Base-by-base conservation (phyloP, 1,140 invertebrate species). In the Geopemphigus sp. region DNA sequence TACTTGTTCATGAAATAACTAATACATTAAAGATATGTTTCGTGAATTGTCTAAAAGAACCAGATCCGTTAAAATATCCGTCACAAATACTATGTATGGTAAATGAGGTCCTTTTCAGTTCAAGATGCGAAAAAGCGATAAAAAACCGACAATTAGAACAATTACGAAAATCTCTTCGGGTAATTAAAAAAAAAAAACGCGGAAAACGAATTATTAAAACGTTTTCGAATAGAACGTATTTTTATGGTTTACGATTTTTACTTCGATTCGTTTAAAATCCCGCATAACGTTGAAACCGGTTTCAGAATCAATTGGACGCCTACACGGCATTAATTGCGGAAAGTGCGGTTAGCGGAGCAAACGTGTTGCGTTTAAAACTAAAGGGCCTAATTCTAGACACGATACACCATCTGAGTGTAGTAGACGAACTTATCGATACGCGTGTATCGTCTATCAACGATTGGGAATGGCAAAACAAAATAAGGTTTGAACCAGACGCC, bases 401-500 rank as follows among this genome's bases (percentile, higher is more conserved):
- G 0, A 95, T 98, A 81, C 94, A 98, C 88, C 92, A 96, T 85
- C 90, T 95, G 57, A 88, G 90, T 80, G 89, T 99, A 6, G 89
- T 98, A 17, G 90, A 93, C 83, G 87, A 90, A 82, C 87, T 99
- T 19, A 88, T 96, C 50, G 85, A 89, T 19, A 87, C 88, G 45
- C 91, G 90, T 84, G 89, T 91, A 0, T 89, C 88, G 15, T 88
- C 88, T 80, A 83, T 88, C 19, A 86, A 84, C 29, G 92, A 96
- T 82, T 99, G 98, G 98, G 86, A 89, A 56, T 99, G 98, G 98
- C 93, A 94, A 84, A 95, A 95, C 85, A 96, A 98, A 86, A 87
- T 99, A n/a, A 90, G 96, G 90, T 96, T 83, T 59, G 10, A 29
- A 72, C 29, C 0, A 15, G 12, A 53, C 8, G 15, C 8, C 10